These are phyloP conservation scores for Drosophila nigromelanica DNA, from an alignment of 1,140 invertebrate genomes.

Conservation along the genomic window DNA sequence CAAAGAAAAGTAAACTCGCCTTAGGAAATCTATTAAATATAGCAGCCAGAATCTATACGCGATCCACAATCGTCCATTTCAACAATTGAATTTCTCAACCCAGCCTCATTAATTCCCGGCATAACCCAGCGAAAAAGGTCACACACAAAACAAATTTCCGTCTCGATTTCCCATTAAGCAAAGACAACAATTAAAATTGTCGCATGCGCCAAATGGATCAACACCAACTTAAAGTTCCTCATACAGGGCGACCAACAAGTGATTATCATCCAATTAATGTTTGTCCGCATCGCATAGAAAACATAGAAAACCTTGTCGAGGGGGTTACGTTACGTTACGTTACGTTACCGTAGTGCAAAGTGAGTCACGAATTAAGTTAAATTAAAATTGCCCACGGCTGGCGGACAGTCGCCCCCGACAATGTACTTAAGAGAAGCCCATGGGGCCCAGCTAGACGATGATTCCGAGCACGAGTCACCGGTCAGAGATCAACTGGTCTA, in stretches of 20 bases:
- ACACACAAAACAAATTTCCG: conserved; percentile 44
- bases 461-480: conserved; percentile 40
- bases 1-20: too few relatives aligned
- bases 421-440: conserved; percentile 4
- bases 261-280: conserved; percentile 68
- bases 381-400: conserved; percentile 47
- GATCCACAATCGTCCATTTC: too few relatives aligned
- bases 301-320: conserved; percentile 45
- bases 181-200: conserved; percentile 38
- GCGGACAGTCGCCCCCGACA: conserved; percentile 28
- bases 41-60: background rate
- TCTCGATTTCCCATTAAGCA: conserved; percentile 61
- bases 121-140: conserved; percentile 61
- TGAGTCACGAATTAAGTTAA: conserved; percentile 78
- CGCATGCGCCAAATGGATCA: conserved; percentile 38
- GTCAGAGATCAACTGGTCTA: conserved; percentile 70
- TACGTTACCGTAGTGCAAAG: conserved; percentile 27
- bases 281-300: conserved; percentile 19
- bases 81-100: background rate
- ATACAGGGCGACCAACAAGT: conserved; percentile 16
- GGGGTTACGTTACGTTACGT: conserved; percentile 14
- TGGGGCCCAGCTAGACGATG: conserved; percentile 47
- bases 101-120: conserved; percentile 25
- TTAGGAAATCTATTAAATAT: too few relatives aligned
- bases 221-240: conserved; percentile 43